Conservation (phyloP, 2,797 vertebrate species). For the Acanthopagrus latus region DNA sequence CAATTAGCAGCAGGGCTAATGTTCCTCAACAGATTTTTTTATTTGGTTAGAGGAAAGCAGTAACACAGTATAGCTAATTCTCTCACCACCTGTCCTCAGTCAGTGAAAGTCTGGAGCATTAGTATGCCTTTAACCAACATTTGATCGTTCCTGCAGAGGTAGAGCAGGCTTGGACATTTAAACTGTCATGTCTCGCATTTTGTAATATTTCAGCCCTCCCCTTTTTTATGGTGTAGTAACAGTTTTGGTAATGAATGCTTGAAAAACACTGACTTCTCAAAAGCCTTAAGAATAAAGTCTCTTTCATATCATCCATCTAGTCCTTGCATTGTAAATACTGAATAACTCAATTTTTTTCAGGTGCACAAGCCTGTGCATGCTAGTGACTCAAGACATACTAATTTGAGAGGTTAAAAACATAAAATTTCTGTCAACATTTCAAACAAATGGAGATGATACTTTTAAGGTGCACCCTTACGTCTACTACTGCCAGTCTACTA, state of each 20-base stretch:
- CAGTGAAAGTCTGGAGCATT: conserved; percentile 70
- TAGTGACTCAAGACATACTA: too few species aligned
- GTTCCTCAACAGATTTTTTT: conserved; percentile 82
- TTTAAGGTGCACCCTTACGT: conserved; percentile 21
- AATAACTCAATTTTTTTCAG: neutral
- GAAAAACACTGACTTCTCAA: neutral
- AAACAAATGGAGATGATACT: neutral
- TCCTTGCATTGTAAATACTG: neutral
- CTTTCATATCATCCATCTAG: neutral
- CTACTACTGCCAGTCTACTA: conserved; percentile 9
- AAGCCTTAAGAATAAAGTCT: neutral
- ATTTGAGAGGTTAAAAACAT: neutral
- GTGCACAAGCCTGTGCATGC: neutral
- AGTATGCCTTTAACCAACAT: neutral
- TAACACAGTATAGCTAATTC: conserved; percentile 76
- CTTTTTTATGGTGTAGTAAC: neutral
- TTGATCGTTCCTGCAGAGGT: conserved; percentile 54
- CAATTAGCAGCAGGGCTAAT: conserved; percentile 83
- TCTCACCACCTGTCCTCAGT: conserved; percentile 60
- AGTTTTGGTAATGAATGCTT: neutral
- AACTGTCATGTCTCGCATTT: neutral
- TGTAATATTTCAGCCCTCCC: neutral
- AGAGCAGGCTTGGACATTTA: conserved; percentile 7
- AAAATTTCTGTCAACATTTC: neutral
- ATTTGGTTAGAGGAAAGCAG: conserved; percentile 73